These are phyloP conservation scores for Manduca sexta DNA, from an alignment of 1,140 invertebrate species.

Conservation along the genomic window DNA sequence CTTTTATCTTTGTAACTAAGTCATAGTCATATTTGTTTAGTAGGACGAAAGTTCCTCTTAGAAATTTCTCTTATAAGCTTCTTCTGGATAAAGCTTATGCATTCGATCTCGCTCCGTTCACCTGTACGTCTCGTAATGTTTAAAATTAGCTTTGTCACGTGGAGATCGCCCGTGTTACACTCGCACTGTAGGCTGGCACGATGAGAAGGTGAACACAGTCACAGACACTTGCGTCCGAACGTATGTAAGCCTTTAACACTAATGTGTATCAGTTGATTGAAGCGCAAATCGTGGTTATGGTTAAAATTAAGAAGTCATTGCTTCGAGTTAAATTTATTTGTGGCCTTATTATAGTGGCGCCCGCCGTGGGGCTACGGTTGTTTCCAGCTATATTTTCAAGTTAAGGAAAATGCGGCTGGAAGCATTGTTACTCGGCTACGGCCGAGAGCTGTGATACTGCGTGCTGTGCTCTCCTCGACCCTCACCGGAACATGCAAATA, in stretches of 20 bases:
- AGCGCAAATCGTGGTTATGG: slow-evolving; percentile 29
- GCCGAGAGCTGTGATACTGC: slow-evolving; percentile 65
- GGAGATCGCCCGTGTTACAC: neutral
- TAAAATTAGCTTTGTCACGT: slow-evolving; percentile 2
- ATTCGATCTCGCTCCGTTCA: slow-evolving; percentile 52
- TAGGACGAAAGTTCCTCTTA: slow-evolving; percentile 25
- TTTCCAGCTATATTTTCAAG: slow-evolving; percentile 25
- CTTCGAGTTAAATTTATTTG: slow-evolving; percentile 59
- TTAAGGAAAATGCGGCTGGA: slow-evolving; percentile 19
- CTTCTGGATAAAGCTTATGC: slow-evolving; percentile 53
- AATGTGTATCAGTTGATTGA: slow-evolving; percentile 26
- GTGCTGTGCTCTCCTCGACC: slow-evolving; percentile 56
- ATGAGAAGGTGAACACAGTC: slow-evolving; percentile 15
- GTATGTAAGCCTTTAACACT: slow-evolving; percentile 24
- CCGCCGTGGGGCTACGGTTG: slow-evolving; percentile 37
- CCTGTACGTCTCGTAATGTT: neutral
- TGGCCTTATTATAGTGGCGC: slow-evolving; percentile 61
- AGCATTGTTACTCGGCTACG: slow-evolving; percentile 26
- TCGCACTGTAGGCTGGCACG: no score
- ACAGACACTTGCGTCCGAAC: slow-evolving; percentile 39
- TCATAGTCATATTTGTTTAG: slow-evolving; percentile 49
- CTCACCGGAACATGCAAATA: slow-evolving; percentile 22
- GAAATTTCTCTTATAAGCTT: slow-evolving; percentile 25
- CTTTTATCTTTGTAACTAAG: slow-evolving; percentile 55
- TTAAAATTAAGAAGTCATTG: slow-evolving; percentile 6